phyloP scores from a whole-genome alignment of 1,140 invertebrate species.

The Cyclina sinensis region DNA sequence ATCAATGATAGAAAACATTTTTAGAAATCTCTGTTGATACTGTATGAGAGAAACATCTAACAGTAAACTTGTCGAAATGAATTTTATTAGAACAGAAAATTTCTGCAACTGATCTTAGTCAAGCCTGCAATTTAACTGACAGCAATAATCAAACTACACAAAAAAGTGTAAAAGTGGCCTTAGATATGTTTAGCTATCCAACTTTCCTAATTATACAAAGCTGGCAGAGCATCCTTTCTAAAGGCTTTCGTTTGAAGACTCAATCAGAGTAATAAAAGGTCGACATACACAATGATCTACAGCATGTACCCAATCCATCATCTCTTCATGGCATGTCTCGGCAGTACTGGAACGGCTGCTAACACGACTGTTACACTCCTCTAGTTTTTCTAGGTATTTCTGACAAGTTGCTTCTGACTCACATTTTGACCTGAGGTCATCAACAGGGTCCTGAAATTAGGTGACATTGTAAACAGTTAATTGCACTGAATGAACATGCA shows the following conservation, averaged over 20 bases:
- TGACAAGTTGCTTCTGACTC: neutral
- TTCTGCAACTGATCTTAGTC: too few species aligned
- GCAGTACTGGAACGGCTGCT: constrained; percentile 18
- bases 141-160: too few species aligned
- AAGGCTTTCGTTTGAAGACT: neutral
- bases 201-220: neutral
- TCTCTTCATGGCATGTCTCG: constrained; percentile 58
- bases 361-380: constrained; percentile 52
- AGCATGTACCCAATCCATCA: constrained; percentile 49
- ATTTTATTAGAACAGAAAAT: too few species aligned
- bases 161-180: too few species aligned
- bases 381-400: neutral
- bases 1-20: too few species aligned
- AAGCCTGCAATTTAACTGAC: too few species aligned
- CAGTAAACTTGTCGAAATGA: too few species aligned
- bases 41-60: too few species aligned
- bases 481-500: too few species aligned
- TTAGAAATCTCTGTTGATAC: too few species aligned
- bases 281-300: constrained; percentile 65
- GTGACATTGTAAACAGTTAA: too few species aligned
- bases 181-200: too few species aligned
- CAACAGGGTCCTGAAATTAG: constrained; percentile 52
- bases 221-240: neutral
- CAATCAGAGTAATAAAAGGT: neutral
- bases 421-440: constrained; percentile 42